Conservation (phyloP, 1,140 invertebrate genomes). For the Prorops nasuta region DNA sequence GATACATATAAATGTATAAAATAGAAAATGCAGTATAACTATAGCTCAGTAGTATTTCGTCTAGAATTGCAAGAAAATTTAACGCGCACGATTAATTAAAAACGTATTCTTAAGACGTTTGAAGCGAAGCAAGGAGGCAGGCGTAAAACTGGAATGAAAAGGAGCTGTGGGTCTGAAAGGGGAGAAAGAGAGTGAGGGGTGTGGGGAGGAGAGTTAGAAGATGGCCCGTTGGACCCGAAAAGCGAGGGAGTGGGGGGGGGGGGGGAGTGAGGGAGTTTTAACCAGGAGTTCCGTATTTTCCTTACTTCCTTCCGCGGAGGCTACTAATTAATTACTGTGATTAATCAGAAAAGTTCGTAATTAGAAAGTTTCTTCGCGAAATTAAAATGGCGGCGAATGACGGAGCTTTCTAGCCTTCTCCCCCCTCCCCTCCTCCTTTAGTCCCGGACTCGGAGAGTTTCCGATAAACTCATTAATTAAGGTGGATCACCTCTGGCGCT, state of each 20-base stretch:
- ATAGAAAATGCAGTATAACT: too few species aligned
- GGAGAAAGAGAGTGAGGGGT: background rate
- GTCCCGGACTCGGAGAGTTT: conserved; percentile 33
- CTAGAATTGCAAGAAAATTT: too few species aligned
- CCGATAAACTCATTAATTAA: conserved; percentile 59
- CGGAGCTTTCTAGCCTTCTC: conserved; percentile 29
- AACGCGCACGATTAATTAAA: too few species aligned
- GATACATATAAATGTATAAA: too few species aligned
- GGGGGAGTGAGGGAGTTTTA: background rate
- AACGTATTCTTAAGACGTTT: too few species aligned
- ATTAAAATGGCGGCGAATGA: conserved; percentile 57
- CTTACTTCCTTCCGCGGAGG: conserved; percentile 21
- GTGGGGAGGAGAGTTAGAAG: conserved; percentile 18
- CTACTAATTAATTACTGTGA: conserved; percentile 60
- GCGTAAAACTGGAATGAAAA: conserved; percentile 5
- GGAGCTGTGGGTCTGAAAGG: conserved; percentile 3
- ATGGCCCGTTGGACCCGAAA: background rate
- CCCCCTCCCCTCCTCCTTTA: conserved; percentile 1
- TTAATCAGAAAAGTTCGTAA: conserved; percentile 62
- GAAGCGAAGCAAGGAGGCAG: too few species aligned
- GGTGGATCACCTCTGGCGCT: conserved; percentile 39
- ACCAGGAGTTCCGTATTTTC: conserved; percentile 30
- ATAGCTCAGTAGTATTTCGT: too few species aligned
- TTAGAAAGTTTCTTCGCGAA: conserved; percentile 59
- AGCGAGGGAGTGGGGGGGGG: background rate